A percentile compares a stretch with the other conserved stretches of the same genome.
Conservation (phyloP, 1,140 invertebrate species). For the Spodoptera litura region DNA sequence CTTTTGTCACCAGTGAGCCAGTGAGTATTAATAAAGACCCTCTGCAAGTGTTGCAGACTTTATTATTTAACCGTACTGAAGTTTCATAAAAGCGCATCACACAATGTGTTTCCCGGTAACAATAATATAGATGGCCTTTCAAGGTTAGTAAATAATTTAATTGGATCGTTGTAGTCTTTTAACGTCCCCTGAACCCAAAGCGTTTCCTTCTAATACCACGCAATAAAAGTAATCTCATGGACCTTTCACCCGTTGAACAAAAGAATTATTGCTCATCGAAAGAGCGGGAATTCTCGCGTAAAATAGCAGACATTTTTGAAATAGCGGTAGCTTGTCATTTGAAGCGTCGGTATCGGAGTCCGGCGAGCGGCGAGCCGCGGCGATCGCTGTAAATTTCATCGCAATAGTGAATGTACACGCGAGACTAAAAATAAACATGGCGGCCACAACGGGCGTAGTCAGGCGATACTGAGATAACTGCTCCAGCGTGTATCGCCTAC, state of each 20-base stretch:
- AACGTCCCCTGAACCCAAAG: constrained; percentile 28
- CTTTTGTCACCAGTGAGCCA: constrained; percentile 55
- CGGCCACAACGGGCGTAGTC: constrained; percentile 73
- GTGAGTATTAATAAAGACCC: constrained; percentile 40
- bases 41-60: background rate
- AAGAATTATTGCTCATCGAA: constrained; percentile 74
- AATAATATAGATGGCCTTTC: too few relatives aligned
- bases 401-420: constrained; percentile 79
- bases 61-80: background rate
- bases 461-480: constrained; percentile 79
- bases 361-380: constrained; percentile 71
- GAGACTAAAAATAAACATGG: constrained; percentile 82
- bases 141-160: constrained; percentile 1
- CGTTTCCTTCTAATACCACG: constrained; percentile 36
- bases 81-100: too few relatives aligned
- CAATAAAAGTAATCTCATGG: constrained; percentile 65
- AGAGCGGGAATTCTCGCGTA: constrained; percentile 70
- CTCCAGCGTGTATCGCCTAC: constrained; percentile 65
- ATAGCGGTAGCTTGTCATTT: constrained; percentile 79
- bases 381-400: constrained; percentile 81
- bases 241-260: constrained; percentile 61
- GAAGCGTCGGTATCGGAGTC: constrained; percentile 70
- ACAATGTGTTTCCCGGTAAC: too few relatives aligned
- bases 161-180: background rate
- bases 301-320: constrained; percentile 81